Conservation (phyloP, 2,797 vertebrate genomes). For the Crocidura indochinensis region DNA sequence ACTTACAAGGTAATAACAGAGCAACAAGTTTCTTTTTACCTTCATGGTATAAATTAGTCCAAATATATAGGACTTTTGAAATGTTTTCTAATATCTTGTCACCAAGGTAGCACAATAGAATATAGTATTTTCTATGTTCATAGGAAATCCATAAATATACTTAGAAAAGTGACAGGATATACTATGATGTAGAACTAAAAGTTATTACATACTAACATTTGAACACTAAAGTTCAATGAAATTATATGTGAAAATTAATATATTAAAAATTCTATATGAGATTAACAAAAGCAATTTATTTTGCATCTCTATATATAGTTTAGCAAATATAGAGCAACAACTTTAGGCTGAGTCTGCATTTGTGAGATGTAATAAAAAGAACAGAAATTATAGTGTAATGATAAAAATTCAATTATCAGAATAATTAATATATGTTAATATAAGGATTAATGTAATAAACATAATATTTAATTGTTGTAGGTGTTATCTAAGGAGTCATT, state of each 20-base stretch:
- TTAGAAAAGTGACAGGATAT: background rate
- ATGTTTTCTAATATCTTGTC: background rate
- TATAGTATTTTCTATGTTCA: slow-evolving; percentile 14
- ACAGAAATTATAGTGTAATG: background rate
- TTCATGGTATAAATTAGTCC: slow-evolving; percentile 43
- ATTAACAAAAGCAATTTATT: slow-evolving; percentile 37
- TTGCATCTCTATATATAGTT: slow-evolving; percentile 3
- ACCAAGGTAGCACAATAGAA: background rate
- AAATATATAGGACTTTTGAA: slow-evolving; percentile 25
- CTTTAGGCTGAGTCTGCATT: background rate
- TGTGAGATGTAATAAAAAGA: background rate
- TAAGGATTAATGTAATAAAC: slow-evolving; percentile 35
- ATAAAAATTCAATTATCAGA: background rate
- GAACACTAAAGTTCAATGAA: slow-evolving; percentile 26
- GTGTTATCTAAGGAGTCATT: background rate
- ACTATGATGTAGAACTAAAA: background rate
- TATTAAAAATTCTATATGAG: background rate
- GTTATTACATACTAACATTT: background rate
- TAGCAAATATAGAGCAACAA: background rate
- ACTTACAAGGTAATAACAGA: slow-evolving; percentile 1
- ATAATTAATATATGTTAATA: background rate
- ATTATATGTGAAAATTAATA: slow-evolving; percentile 5
- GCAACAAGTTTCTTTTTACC: background rate
- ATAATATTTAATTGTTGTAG: background rate
- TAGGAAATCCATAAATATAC: background rate